Percentiles rank a stretch among this genome's conserved stretches.
phyloP scores from a whole-genome alignment of 2,797 vertebrate species.

The Chrosomus eos region DNA sequence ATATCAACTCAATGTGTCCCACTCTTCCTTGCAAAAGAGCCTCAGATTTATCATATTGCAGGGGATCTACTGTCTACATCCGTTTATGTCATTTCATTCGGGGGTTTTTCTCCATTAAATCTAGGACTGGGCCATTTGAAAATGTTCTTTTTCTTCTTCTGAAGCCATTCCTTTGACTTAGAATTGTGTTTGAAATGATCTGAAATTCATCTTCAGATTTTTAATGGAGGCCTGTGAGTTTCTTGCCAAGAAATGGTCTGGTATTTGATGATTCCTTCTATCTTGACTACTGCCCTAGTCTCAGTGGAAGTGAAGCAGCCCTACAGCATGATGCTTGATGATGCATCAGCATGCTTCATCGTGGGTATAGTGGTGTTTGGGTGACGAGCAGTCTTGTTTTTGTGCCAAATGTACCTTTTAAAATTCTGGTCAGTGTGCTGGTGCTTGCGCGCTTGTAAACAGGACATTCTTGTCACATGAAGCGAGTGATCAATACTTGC shows the following conservation, averaged over 20 bases:
- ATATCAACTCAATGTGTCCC: not conserved
- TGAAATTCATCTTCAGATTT: not conserved
- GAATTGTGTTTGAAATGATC: not conserved
- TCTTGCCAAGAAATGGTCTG: not conserved
- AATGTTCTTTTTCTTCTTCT: not conserved
- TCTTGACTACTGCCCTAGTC: not conserved
- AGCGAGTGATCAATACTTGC: not conserved
- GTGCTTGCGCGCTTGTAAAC: no score
- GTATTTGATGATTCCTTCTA: not conserved
- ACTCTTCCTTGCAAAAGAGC: not conserved
- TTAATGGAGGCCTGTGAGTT: not conserved
- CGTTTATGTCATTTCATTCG: no score
- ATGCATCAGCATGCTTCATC: not conserved
- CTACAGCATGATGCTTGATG: not conserved
- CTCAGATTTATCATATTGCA: no score
- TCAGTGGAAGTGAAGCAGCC: not conserved
- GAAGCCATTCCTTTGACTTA: not conserved
- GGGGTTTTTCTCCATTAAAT: not conserved
- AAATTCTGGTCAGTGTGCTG: no score
- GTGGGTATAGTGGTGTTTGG: not conserved
- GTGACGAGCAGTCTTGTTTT: not conserved
- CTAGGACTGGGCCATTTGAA: not conserved
- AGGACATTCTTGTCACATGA: not conserved
- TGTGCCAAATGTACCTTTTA: not conserved
- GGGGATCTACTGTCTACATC: no score